Conservation (phyloP, 1,140 invertebrate genomes). For the Acromyrmex heyeri region DNA sequence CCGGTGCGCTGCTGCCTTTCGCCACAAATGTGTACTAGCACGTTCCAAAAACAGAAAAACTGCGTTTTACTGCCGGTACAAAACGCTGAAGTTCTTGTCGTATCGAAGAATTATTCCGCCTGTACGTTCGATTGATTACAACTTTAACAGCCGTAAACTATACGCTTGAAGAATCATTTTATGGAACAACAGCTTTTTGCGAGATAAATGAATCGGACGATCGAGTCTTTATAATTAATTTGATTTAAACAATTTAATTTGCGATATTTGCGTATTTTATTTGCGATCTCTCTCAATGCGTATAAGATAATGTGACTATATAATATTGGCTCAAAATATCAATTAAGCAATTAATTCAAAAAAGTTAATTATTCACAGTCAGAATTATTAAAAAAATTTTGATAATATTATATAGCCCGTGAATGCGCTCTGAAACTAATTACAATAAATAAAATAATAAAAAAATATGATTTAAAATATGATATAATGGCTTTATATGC, state of each 20-base stretch:
- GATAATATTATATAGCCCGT: too few species aligned
- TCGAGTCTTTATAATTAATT: too few species aligned
- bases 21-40: not conserved
- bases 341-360: too few species aligned
- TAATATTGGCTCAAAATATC: too few species aligned
- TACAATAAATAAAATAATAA: too few species aligned
- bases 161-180: not conserved
- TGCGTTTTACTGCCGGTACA: not conserved
- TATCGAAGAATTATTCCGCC: not conserved
- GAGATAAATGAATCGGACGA: not conserved
- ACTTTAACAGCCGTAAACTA: not conserved
- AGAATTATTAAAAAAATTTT: too few species aligned
- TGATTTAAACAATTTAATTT: not conserved
- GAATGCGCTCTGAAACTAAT: too few species aligned
- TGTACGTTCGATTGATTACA: not conserved
- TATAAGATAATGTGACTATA: too few species aligned
- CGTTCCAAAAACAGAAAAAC: not conserved
- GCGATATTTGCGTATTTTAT: too few species aligned
- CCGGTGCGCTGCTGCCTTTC: not conserved
- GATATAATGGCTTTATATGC: too few species aligned
- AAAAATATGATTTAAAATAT: too few species aligned
- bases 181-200: not conserved
- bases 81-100: constrained; percentile 1
- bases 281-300: not conserved
- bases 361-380: too few species aligned